Evolutionary conservation across 2,888 invertebrate genomes (phyloP).

Genomic region (Caenorhabditis uteleia): DNA sequence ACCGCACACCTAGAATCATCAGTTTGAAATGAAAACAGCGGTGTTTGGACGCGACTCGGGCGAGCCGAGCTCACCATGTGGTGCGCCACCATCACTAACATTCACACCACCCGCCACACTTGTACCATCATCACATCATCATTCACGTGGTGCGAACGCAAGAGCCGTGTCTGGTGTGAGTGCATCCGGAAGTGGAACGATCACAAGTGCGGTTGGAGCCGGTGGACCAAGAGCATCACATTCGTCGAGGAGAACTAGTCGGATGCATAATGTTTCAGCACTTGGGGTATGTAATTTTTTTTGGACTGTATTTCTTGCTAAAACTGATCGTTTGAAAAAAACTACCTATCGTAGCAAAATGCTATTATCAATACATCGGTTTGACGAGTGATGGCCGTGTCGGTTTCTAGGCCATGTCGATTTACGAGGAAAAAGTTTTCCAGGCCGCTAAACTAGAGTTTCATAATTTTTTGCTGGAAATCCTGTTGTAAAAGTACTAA

Average conservation of each 20-base stretch:
- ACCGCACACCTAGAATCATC: not conserved
- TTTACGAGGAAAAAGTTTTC: no score
- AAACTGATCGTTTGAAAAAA: no score
- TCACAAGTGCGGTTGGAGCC: conserved; percentile 20
- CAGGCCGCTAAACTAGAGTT: no score
- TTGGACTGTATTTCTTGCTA: no score
- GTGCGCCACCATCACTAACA: conserved; percentile 61
- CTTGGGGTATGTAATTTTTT: conserved; percentile 27
- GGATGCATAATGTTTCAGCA: conserved; percentile 61
- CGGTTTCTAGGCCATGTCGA: no score
- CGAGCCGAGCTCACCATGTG: conserved; percentile 50
- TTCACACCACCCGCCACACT: conserved; percentile 62
- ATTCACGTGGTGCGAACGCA: conserved; percentile 1
- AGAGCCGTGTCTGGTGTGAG: not conserved
- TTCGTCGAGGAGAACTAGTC: conserved; percentile 49
- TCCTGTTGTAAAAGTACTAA: no score
- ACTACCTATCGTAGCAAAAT: no score
- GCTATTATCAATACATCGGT: no score
- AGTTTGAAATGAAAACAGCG: conserved; percentile 61
- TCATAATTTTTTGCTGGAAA: no score
- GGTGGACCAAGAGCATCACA: conserved; percentile 26
- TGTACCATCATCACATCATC: conserved; percentile 43
- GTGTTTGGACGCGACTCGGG: conserved; percentile 58
- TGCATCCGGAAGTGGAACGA: conserved; percentile 2
- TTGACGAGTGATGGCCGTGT: no score